Evolutionary conservation across 1,140 invertebrate species (phyloP), one percentile per base, ranked within the genome.

Genomic region (Saccostrea echinata): DNA sequence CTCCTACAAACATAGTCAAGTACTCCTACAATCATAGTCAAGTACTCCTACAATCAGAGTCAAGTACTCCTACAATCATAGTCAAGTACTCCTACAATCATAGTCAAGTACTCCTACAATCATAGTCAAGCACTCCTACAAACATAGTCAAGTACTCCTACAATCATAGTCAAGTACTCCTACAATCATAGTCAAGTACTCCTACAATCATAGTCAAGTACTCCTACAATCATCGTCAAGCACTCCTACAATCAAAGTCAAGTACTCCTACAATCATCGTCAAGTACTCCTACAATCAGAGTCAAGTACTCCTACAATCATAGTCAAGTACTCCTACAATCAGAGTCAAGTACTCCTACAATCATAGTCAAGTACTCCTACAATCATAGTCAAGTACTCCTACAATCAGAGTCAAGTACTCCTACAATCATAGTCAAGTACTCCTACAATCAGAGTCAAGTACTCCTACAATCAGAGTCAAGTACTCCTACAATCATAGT

Each of bases 321-420:
- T n/a, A n/a, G n/a, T n/a, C n/a, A n/a, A n/a, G n/a, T n/a, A n/a
- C 43, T 18, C 86, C 88, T 89, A 52, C 6, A 57, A 80, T 76
- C 11, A 76, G 12, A 76, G 1, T 76, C 68, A 76, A 0, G 12
- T 11, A 12, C 4, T 30, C n/a, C n/a, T n/a, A n/a, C n/a, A n/a
- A n/a, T n/a, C n/a, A n/a, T n/a, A n/a, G n/a, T n/a, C n/a, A n/a
- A n/a, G n/a, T n/a, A n/a, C 43, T 18, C 86, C 88, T 89, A 52
- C 6, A 57, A 80, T 76, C 11, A 76, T 12, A 76, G 1, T 76
- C 68, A 76, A 0, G 12, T 11, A 12, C 43, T 18, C 86, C 88
- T 89, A 52, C 6, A 57, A 80, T 76, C 11, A 76, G 12, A 76
- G 1, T 76, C 68, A 76, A 0, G 12, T 11, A 12, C 4, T 30